These are phyloP conservation scores for Anolis apletophallus DNA, from an alignment of 2,797 vertebrate genomes.

Conservation along the genomic window DNA sequence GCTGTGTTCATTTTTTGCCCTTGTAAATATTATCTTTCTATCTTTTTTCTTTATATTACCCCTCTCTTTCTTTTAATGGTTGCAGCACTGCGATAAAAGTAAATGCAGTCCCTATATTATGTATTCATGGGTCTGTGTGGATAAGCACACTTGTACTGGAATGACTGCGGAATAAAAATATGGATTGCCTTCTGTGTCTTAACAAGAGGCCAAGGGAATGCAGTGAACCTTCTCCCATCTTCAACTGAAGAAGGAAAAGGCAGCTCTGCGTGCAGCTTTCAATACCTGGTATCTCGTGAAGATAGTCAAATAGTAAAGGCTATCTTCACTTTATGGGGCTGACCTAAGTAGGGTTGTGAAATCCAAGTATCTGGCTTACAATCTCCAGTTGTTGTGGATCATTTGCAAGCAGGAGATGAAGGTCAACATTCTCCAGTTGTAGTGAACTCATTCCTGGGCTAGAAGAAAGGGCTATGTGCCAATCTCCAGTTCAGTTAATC, in stretches of 20 bases:
- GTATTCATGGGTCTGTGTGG: background rate
- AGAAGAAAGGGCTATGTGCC: no score
- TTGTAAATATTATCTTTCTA: slow-evolving; percentile 7
- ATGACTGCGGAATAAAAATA: background rate
- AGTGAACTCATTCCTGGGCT: no score
- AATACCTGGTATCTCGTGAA: no score
- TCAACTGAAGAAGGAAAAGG: background rate
- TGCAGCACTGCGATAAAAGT: background rate
- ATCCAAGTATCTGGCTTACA: no score
- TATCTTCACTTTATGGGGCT: no score
- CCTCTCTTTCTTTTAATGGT: background rate
- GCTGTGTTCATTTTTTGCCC: slow-evolving; percentile 18
- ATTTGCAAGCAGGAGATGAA: no score
- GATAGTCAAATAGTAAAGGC: no score
- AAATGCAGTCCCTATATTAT: background rate
- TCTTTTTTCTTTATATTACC: background rate
- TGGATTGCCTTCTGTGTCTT: background rate
- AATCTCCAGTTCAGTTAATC: no score
- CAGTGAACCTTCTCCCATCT: background rate
- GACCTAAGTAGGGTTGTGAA: no score
- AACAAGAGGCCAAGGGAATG: background rate
- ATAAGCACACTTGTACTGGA: background rate
- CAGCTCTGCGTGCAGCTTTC: background rate
- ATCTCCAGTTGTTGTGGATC: no score
- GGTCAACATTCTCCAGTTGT: no score